phyloP scores from a whole-genome alignment of 2,797 vertebrate species.

The Spea hammondii region DNA sequence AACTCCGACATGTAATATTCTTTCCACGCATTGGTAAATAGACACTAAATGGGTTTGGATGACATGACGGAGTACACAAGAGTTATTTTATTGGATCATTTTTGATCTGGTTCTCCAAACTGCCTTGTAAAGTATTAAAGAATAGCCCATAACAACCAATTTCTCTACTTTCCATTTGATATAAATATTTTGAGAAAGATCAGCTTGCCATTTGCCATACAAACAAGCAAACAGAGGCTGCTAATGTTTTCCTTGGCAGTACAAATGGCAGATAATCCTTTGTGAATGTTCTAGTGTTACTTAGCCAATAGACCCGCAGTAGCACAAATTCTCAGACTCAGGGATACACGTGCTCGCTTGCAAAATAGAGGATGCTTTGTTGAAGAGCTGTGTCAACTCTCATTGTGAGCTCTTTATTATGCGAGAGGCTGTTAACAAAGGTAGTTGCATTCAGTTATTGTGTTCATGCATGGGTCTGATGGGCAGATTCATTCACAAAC shows the following conservation, averaged over 20 bases:
- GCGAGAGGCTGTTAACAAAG: conserved; percentile 26
- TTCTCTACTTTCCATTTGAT: conserved; percentile 25
- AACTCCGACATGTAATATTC: no score
- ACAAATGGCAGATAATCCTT: conserved; percentile 48
- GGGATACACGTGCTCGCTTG: conserved; percentile 32
- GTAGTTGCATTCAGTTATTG: conserved; percentile 30
- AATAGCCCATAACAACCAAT: no score
- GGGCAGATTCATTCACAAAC: conserved; percentile 8
- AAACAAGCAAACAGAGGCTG: conserved; percentile 38
- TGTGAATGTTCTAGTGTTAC: conserved; percentile 55
- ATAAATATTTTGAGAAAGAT: conserved; percentile 35
- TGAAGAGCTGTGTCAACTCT: conserved; percentile 45
- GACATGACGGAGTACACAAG: no score
- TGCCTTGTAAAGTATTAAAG: no score
- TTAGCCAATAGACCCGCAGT: conserved; percentile 48
- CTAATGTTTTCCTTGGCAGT: conserved; percentile 45
- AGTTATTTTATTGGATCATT: no score
- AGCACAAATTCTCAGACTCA: conserved; percentile 33
- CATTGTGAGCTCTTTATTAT: conserved; percentile 42
- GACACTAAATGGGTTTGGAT: no score
- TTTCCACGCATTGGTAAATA: no score
- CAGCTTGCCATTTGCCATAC: conserved; percentile 48
- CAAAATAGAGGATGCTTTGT: conserved; percentile 51
- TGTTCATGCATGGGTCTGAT: conserved; percentile 2
- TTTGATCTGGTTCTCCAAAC: no score